phyloP scores from a whole-genome alignment of 2,888 invertebrate species.

The Zootermopsis nevadensis region DNA sequence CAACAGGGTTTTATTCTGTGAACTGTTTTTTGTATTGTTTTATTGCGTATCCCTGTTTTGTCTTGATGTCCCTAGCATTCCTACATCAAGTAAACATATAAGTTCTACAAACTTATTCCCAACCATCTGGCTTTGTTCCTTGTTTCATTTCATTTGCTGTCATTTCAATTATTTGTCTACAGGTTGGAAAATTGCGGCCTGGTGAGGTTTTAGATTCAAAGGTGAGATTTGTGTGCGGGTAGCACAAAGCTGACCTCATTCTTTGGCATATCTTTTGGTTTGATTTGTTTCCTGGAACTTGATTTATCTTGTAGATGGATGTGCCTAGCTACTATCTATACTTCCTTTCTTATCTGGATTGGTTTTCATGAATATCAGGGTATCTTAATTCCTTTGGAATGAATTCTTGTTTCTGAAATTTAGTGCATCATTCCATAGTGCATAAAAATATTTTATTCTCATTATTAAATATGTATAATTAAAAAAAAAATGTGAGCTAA shows the following conservation, averaged over 20 bases:
- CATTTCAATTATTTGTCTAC: slow-evolving; percentile 64
- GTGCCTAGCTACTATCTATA: no score
- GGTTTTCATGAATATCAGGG: no score
- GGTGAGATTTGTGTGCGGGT: slow-evolving; percentile 75
- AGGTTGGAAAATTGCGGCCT: slow-evolving; percentile 81
- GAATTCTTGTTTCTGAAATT: background rate
- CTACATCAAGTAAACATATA: background rate
- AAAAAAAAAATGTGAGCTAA: no score
- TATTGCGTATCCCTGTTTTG: slow-evolving; percentile 35
- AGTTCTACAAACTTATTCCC: slow-evolving; percentile 23
- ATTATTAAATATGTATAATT: no score
- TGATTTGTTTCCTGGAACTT: background rate
- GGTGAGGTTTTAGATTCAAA: slow-evolving; percentile 81
- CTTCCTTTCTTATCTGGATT: no score
- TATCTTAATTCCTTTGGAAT: background rate
- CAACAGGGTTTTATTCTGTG: slow-evolving; percentile 38
- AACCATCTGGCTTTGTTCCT: slow-evolving; percentile 51
- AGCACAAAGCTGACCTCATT: slow-evolving; percentile 66
- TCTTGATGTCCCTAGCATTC: slow-evolving; percentile 19
- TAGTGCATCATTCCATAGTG: no score
- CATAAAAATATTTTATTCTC: no score
- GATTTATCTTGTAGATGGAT: background rate
- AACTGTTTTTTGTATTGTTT: slow-evolving; percentile 36
- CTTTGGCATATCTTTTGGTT: slow-evolving; percentile 52
- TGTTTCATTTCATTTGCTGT: slow-evolving; percentile 55